Conservation (phyloP, 2,797 vertebrate species). For the Sorex maritimensis region DNA sequence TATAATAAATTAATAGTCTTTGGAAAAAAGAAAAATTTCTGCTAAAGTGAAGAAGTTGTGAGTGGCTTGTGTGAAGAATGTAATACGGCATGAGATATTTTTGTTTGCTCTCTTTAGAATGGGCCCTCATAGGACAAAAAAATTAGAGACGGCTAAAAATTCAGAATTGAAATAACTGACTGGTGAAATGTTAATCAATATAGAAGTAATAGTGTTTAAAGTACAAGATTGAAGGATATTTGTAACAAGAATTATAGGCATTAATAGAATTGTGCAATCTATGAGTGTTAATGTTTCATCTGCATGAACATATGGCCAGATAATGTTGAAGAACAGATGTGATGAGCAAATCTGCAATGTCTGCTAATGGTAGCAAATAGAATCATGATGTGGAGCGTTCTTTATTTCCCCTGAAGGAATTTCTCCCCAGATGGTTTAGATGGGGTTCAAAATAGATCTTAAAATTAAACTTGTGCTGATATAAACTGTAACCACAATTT, state of each 20-base stretch:
- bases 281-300: slow-evolving; percentile 59
- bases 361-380: slow-evolving; percentile 68
- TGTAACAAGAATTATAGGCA: slow-evolving; percentile 6
- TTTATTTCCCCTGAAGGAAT: slow-evolving; percentile 71
- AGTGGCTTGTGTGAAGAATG: background rate
- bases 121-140: background rate
- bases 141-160: background rate
- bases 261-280: slow-evolving; percentile 55
- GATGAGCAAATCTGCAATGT: slow-evolving; percentile 39
- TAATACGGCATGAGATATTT: background rate
- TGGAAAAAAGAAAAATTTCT: background rate
- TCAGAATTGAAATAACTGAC: background rate
- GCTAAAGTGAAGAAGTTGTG: background rate
- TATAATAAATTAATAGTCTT: background rate
- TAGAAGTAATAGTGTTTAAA: background rate
- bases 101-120: background rate
- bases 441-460: slow-evolving; percentile 53
- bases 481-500: slow-evolving; percentile 37
- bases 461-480: slow-evolving; percentile 59
- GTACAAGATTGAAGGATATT: background rate
- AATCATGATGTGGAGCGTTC: slow-evolving; percentile 31
- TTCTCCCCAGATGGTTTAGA: slow-evolving; percentile 63
- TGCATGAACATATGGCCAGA: slow-evolving; percentile 56
- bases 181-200: slow-evolving; percentile 1
- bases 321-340: slow-evolving; percentile 73